phyloP scores from a whole-genome alignment of 2,113 vertebrate species.

The Psittacus erithacus region DNA sequence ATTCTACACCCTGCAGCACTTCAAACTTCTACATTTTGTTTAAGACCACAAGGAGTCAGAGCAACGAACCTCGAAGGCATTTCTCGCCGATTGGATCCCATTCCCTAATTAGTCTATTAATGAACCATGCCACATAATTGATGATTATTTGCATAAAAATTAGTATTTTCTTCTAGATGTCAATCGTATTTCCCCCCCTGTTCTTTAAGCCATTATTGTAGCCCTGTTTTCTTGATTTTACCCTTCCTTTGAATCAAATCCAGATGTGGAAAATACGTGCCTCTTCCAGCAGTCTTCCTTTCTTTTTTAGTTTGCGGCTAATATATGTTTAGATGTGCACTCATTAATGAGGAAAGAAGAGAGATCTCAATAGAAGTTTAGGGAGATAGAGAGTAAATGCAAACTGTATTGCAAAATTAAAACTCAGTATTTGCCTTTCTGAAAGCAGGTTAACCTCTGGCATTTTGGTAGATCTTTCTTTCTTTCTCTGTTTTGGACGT shows the following conservation, averaged over 20 bases:
- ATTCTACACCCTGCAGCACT: neutral
- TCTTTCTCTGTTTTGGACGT: neutral
- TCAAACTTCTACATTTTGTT: neutral
- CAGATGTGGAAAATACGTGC: conserved; percentile 21
- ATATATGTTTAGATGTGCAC: neutral
- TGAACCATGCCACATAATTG: neutral
- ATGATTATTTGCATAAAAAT: conserved; percentile 18
- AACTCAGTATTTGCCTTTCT: neutral
- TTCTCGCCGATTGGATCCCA: neutral
- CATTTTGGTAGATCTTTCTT: neutral
- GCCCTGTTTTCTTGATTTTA: conserved; percentile 10
- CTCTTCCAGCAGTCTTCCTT: neutral
- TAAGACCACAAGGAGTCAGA: neutral
- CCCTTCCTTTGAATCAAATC: conserved; percentile 12
- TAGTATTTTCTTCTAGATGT: conserved; percentile 9
- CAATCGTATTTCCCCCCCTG: neutral
- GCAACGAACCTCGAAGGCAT: neutral
- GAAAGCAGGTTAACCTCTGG: neutral
- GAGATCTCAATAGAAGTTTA: neutral
- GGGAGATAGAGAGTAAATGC: neutral
- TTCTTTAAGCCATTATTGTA: neutral
- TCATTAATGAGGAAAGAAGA: neutral
- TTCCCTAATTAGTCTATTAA: neutral
- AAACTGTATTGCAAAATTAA: neutral
- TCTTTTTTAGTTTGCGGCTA: neutral